Base-by-base conservation (phyloP, 2,797 vertebrate species). In the Podarcis siculus region DNA sequence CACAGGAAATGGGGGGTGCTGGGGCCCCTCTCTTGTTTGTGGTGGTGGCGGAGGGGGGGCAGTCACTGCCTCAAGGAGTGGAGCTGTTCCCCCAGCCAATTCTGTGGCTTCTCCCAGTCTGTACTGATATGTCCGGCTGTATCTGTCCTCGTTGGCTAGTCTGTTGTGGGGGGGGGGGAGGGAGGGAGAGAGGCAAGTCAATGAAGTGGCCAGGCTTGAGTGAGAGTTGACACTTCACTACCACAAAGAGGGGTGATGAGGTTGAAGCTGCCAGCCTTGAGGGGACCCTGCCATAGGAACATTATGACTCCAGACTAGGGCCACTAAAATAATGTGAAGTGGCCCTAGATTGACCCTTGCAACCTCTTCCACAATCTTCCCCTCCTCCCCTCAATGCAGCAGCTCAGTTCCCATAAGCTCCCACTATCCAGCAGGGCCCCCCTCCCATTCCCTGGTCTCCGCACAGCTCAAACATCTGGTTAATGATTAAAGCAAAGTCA, bases 401-500 rank as follows among this genome's bases (percentile, higher is more conserved):
- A 4, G 23, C 39, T 42, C 37, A 4, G 12, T 3, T 45, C 42
- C 5, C 21, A 27, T 17, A 39, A 42, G 39, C 27, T 49, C 37
- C 37, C 13, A 19, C 27, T 2, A 19, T 3, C 23, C 37, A 19
- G 35, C 21, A 8, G 39, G 39, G 1, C 1, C 9, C 17, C 58
- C 80, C 39, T 64, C 73, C 81, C 42, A 83, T n/a, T 30, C 69
- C n/a, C 35, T 37, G 32, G 32, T 35, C 17, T 17, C 71, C 8
- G 19, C 79, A 27, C 79, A 42, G 61, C 76, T 49, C 30, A 19
- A 61, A 77, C 35, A 58, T 39, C 75, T 82, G 79, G 81, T 69
- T 88, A 83, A 88, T 88, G 61, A 88, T 88, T 83, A 67, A 78
- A 30, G 2, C 80, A 37, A 67, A 67, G 79, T 82, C n/a, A 49